A percentile compares a stretch with the other conserved stretches of the same genome.
Conservation (phyloP, 37 sponge, comb jelly and placozoan species). For the Aplysina aerophoba region DNA sequence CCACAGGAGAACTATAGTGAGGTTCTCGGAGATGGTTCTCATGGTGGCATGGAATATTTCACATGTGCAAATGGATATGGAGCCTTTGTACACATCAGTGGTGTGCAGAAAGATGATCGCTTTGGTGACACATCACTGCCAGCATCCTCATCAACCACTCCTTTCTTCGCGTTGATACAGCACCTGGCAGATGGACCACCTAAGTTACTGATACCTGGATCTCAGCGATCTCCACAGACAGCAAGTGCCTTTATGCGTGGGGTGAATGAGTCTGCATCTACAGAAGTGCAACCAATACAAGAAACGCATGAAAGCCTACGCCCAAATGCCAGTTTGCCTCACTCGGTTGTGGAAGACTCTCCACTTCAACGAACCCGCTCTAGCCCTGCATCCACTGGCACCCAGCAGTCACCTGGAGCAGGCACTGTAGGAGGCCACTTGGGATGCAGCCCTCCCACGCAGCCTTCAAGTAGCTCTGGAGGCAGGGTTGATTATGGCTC, state of each 20-base stretch:
- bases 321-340: too few relatives aligned
- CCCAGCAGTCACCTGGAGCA: background rate
- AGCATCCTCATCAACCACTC: background rate
- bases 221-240: too few relatives aligned
- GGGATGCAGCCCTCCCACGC: background rate
- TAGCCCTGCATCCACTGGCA: background rate
- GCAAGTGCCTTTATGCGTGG: background rate
- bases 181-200: slow-evolving; percentile 10
- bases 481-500: background rate
- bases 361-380: background rate
- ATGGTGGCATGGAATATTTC: background rate
- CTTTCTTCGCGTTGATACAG: too few relatives aligned
- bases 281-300: background rate
- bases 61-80: background rate
- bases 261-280: background rate
- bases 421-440: too few relatives aligned
- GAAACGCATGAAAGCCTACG: too few relatives aligned
- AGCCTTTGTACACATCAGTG: background rate
- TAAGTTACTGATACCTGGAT: background rate
- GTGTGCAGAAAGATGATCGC: background rate
- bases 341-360: background rate
- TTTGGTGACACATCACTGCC: background rate
- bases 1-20: background rate
- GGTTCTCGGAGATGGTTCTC: background rate
- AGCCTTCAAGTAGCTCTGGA: background rate